Evolutionary conservation across 1,140 invertebrate genomes (phyloP).

Genomic region (Polypedilum vanderplanki): DNA sequence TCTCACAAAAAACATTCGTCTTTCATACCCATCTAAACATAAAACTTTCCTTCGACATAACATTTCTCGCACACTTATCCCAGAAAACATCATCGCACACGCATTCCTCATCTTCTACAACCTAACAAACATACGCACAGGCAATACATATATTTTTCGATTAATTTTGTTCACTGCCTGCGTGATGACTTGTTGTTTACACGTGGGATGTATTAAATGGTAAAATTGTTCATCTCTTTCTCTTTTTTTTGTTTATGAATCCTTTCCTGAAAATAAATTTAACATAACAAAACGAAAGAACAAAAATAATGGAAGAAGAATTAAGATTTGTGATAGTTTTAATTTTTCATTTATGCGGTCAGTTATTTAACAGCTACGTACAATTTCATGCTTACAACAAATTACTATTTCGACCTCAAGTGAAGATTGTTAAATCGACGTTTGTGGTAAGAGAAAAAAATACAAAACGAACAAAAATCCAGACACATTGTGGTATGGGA

Average conservation of each 20-base stretch:
- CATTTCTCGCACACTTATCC: conserved; percentile 17
- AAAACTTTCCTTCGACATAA: background rate
- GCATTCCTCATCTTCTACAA: background rate
- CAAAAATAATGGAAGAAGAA: too few species aligned
- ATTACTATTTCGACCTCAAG: too few species aligned
- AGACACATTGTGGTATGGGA: background rate
- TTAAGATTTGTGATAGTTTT: too few species aligned
- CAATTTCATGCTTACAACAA: too few species aligned
- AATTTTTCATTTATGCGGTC: too few species aligned
- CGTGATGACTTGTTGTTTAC: conserved; percentile 23
- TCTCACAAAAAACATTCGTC: background rate
- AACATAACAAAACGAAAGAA: too few species aligned
- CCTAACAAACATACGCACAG: background rate
- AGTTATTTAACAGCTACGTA: too few species aligned
- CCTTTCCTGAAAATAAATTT: background rate
- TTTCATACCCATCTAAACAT: background rate
- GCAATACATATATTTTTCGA: background rate
- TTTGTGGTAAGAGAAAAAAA: too few species aligned
- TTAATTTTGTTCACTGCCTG: conserved; percentile 20
- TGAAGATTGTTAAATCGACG: too few species aligned
- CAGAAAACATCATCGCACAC: background rate
- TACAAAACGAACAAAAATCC: too few species aligned
- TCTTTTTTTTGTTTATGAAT: background rate
- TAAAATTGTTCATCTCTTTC: background rate
- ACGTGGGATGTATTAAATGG: conserved; percentile 23